Conservation (phyloP, 1,140 invertebrate species). For the Archivesica marissinica region DNA sequence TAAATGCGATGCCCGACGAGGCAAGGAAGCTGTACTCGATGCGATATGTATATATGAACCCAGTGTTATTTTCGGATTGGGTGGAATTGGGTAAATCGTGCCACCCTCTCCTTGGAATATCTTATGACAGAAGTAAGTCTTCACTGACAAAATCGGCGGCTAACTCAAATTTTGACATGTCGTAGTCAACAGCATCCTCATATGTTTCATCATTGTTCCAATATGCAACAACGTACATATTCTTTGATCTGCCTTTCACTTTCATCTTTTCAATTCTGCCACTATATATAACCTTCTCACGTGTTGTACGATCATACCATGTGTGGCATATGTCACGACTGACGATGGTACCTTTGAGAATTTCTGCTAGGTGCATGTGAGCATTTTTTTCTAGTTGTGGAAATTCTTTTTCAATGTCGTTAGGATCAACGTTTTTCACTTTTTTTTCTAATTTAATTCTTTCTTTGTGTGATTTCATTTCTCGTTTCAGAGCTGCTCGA, state of each 20-base stretch:
- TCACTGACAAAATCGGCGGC: slow-evolving; percentile 44
- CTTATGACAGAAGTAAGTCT: too few species aligned
- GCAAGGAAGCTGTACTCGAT: too few species aligned
- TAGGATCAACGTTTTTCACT: neutral
- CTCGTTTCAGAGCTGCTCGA: neutral
- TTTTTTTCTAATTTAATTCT: slow-evolving; percentile 14
- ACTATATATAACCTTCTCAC: slow-evolving; percentile 12
- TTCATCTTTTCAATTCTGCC: slow-evolving; percentile 48
- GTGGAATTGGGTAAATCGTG: too few species aligned
- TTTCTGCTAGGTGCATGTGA: neutral
- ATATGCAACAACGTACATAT: slow-evolving; percentile 33
- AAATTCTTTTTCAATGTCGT: neutral
- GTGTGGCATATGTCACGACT: too few species aligned
- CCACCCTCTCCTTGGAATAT: too few species aligned
- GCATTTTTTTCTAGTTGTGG: neutral
- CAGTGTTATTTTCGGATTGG: too few species aligned
- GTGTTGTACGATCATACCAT: neutral
- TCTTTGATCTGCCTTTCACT: neutral
- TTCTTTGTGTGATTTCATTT: neutral
- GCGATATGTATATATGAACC: too few species aligned
- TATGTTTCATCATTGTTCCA: slow-evolving; percentile 32
- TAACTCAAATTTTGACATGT: slow-evolving; percentile 44
- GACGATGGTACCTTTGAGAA: neutral
- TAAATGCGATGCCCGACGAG: too few species aligned
- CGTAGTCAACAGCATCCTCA: slow-evolving; percentile 54